Evolutionary conservation across 2,113 vertebrate genomes (phyloP), one percentile per base, ranked within the genome.

Genomic region (Tragelaphus strepsiceros): DNA sequence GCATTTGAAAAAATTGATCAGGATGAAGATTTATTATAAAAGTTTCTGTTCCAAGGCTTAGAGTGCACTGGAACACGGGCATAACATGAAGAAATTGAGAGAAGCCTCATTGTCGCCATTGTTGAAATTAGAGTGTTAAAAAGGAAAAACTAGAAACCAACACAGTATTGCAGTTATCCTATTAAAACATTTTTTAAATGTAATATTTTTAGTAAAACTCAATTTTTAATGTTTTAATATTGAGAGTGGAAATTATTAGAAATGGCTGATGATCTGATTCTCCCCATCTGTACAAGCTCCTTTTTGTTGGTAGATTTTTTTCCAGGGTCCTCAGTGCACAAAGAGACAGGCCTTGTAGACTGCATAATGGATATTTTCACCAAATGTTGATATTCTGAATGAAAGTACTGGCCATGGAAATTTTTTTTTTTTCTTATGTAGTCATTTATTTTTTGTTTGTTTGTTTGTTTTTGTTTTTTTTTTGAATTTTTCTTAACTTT

Each of bases 51-150:
- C n/a, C 9, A 71, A 35, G n/a, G n/a, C 19, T 71, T 35, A 22
- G 9, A 71, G 9, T 22, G 17, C n/a, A 35, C n/a, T 35, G 9
- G 19, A 35, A 39, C 4, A 35, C 19, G 35, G 19, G 2, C 35
- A 71, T 71, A 39, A 71, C 32, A 71, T 22, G 67, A 35, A 71
- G 9, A 35, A 11, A 71, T 5, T 35, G 67, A 71, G 67, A 71
- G 67, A 35, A 35, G n/a, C 67, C n/a, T 71, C n/a, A 21, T 3
- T 6, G 2, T 35, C 8, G 0, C 67, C n/a, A 39, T 35, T 7
- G 5, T 0, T 67, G 32, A 67, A 67, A n/a, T 67, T 17, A 67
- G 4, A 67, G 32, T 67, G 16, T n/a, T 67, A 67, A 67, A 67
- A 67, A 67, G 62, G 32, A 67, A 67, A n/a, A 67, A 10, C 16